Evolutionary conservation across 2,888 invertebrate genomes (phyloP).

Genomic region (Mystacides longicornis): DNA sequence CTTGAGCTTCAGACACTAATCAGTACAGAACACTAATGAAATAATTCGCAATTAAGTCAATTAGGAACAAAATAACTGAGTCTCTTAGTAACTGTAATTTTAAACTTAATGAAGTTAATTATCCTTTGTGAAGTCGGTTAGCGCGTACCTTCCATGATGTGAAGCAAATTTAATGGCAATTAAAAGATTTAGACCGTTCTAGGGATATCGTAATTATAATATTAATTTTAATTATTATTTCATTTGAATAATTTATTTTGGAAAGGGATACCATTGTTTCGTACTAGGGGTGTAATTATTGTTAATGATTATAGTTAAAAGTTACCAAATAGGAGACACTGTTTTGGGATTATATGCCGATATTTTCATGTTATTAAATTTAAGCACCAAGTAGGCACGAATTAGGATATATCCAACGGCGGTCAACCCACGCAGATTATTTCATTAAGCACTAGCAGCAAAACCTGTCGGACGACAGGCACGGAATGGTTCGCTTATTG

Average conservation of each 20-base stretch:
- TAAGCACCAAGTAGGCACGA: too few species aligned
- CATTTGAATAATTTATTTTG: too few species aligned
- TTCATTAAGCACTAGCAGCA: too few species aligned
- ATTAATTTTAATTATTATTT: background rate
- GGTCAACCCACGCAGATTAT: too few species aligned
- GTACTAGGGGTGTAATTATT: background rate
- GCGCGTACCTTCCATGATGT: background rate
- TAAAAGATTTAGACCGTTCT: background rate
- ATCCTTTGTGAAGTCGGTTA: background rate
- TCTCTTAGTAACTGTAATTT: constrained; percentile 1
- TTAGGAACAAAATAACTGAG: background rate
- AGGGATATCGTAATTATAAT: background rate
- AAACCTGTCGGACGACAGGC: too few species aligned
- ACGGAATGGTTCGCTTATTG: too few species aligned
- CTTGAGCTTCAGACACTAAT: too few species aligned
- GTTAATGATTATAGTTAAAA: background rate
- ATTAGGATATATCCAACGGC: too few species aligned
- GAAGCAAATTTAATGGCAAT: background rate
- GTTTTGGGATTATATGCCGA: background rate
- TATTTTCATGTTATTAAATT: background rate
- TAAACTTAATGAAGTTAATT: background rate
- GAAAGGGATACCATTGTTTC: background rate
- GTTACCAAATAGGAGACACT: too few species aligned
- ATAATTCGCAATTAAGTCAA: constrained; percentile 1
- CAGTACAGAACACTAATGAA: background rate